Evolutionary conservation across 2,113 vertebrate genomes (phyloP).

Genomic region (Cardinalis cardinalis): DNA sequence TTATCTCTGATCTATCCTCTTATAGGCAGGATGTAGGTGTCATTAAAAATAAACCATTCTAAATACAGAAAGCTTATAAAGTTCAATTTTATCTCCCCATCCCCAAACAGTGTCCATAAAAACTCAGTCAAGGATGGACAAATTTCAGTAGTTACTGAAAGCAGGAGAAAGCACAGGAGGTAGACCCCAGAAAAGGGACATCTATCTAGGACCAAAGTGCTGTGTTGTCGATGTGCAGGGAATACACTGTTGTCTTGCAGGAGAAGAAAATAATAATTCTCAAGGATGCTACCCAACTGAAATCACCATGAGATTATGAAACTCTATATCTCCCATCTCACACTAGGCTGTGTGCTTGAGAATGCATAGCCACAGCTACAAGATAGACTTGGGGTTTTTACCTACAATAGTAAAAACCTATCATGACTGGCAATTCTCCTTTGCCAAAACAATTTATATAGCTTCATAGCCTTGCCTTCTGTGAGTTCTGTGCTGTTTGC

Average conservation of each 20-base stretch:
- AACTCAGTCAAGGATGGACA: not conserved
- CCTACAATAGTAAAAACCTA: not conserved
- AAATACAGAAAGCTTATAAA: not conserved
- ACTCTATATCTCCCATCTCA: not conserved
- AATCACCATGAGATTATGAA: not conserved
- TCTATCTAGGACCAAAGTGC: not conserved
- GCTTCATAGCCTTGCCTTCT: not conserved
- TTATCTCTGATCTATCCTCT: not conserved
- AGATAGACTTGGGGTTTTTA: not conserved
- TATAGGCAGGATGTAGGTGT: not conserved
- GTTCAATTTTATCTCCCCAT: not conserved
- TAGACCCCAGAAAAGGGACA: not conserved
- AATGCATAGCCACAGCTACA: not conserved
- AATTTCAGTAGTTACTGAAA: not conserved
- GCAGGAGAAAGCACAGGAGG: not conserved
- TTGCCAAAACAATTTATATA: not conserved
- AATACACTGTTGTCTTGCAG: not conserved
- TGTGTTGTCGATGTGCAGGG: not conserved
- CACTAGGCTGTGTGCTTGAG: not conserved
- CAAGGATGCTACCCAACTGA: not conserved
- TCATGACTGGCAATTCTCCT: not conserved
- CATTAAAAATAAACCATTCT: not conserved
- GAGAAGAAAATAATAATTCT: not conserved
- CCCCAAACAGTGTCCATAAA: not conserved
- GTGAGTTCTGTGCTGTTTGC: not conserved